These are phyloP conservation scores for Heterochromis multidens DNA, from an alignment of 2,113 vertebrate species.

Conservation along the genomic window DNA sequence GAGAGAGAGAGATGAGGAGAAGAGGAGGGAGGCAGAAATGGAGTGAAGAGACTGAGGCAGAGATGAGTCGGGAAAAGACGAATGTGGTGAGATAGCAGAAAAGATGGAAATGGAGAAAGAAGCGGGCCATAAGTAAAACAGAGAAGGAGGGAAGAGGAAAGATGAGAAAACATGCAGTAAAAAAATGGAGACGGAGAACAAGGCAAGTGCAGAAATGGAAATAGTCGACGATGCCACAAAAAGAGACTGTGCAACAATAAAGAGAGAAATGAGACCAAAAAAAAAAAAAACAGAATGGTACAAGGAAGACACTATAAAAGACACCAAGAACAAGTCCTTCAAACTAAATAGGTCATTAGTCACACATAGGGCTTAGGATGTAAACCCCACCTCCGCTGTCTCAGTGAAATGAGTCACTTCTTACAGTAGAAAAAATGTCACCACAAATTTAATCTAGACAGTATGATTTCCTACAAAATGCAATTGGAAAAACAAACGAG, in stretches of 20 bases:
- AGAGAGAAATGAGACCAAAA: background rate
- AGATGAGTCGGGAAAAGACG: background rate
- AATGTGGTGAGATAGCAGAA: background rate
- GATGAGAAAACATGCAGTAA: background rate
- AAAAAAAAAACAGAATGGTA: background rate
- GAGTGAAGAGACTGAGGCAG: conserved; percentile 1
- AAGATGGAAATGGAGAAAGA: background rate
- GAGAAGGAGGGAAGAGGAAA: background rate
- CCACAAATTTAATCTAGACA: background rate
- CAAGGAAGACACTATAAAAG: background rate
- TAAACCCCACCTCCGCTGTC: background rate
- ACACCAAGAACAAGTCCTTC: background rate
- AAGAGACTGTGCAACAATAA: background rate
- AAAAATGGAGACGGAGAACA: background rate
- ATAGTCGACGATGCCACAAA: background rate
- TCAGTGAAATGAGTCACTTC: background rate
- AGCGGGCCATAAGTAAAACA: background rate
- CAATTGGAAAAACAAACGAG: background rate
- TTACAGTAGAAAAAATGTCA: background rate
- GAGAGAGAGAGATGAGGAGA: background rate
- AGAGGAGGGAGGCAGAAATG: background rate
- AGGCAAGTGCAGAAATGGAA: background rate
- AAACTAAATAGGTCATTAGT: background rate
- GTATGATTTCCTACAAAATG: background rate
- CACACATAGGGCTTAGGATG: background rate